Evolutionary conservation across 2,113 vertebrate species (phyloP).

Genomic region (Excalfactoria chinensis): DNA sequence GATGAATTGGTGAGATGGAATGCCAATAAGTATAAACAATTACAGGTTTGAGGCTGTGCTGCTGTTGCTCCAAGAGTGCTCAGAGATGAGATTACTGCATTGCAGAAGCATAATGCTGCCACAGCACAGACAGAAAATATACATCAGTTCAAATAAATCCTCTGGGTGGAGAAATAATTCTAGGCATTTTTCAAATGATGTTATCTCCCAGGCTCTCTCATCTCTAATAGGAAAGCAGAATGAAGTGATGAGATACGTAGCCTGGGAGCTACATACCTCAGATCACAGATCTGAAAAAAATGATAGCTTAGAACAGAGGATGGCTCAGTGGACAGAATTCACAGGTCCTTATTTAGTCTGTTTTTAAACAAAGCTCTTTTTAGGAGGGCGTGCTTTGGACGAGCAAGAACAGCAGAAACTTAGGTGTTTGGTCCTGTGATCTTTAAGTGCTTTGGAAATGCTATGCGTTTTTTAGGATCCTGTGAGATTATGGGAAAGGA

Average conservation of each 20-base stretch:
- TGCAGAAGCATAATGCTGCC: background rate
- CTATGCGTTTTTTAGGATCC: background rate
- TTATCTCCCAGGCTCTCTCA: background rate
- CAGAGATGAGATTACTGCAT: background rate
- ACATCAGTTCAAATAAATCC: constrained; percentile 9
- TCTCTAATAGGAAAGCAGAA: background rate
- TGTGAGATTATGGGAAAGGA: background rate
- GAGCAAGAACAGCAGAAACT: background rate
- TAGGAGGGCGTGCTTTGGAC: background rate
- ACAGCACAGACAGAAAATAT: background rate
- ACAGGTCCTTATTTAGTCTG: background rate
- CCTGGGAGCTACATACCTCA: background rate
- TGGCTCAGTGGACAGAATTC: accelerated
- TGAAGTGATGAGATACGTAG: background rate
- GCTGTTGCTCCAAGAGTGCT: constrained; percentile 5
- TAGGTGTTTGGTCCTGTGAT: background rate
- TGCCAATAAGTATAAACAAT: constrained; percentile 40
- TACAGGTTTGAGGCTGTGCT: constrained; percentile 19
- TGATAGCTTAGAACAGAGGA: background rate
- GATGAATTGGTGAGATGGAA: background rate
- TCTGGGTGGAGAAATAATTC: background rate
- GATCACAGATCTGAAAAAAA: background rate
- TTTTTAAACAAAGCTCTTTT: background rate
- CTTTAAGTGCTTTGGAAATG: background rate
- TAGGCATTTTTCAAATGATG: background rate